These are phyloP conservation scores for Axinella damicornis DNA, from an alignment of 37 sponge, comb jelly and placozoan species.

Conservation along the genomic window DNA sequence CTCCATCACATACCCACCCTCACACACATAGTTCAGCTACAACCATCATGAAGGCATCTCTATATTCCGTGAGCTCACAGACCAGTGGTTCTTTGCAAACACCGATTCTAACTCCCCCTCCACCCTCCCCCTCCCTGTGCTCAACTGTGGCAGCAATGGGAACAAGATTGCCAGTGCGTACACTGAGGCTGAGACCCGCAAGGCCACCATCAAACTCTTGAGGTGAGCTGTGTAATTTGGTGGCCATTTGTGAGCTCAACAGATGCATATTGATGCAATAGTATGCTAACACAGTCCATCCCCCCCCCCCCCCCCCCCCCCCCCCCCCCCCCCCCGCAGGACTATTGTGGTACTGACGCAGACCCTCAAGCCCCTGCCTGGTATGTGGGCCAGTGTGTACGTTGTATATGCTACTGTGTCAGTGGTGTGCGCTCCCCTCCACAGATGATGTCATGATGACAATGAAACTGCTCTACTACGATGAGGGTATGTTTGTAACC, in stretches of 20 bases:
- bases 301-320: too few relatives aligned
- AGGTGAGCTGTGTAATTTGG: too few relatives aligned
- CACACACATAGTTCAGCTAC: conserved; percentile 60
- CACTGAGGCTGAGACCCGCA: conserved; percentile 76
- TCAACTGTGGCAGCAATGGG: conserved; percentile 51
- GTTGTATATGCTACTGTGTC: too few relatives aligned
- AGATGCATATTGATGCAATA: too few relatives aligned
- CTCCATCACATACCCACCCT: background rate
- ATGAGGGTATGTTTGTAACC: conserved; percentile 67
- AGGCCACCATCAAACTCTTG: conserved; percentile 88
- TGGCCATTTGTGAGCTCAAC: too few relatives aligned
- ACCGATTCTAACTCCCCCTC: background rate
- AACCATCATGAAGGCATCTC: conserved; percentile 40
- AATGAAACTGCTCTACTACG: conserved; percentile 92
- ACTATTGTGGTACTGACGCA: conserved; percentile 95
- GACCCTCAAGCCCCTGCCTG: conserved; percentile 89
- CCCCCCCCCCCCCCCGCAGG: conserved; percentile 34
- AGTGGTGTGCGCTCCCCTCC: background rate
- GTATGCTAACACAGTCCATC: too few relatives aligned
- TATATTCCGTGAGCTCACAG: conserved; percentile 29
- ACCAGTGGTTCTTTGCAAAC: background rate
- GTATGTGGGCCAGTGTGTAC: background rate
- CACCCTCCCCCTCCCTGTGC: too few relatives aligned
- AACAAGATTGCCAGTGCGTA: conserved; percentile 63
- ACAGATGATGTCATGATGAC: conserved; percentile 92